Conservation (phyloP, 2,888 invertebrate genomes). For the Pyrrhosoma nymphula region DNA sequence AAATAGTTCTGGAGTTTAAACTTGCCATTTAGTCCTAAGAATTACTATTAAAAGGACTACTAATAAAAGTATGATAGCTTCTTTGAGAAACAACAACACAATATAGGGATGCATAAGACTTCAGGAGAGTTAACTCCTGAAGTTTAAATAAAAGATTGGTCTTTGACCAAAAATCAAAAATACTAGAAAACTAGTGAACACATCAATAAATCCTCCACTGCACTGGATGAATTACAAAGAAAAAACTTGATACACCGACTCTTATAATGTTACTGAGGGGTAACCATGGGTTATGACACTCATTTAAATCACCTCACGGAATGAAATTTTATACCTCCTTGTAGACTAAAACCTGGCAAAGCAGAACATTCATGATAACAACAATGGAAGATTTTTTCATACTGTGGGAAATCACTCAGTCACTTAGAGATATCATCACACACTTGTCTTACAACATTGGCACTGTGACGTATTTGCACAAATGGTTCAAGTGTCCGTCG, state of each 20-base stretch:
- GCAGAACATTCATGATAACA: conserved; percentile 40
- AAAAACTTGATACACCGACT: background rate
- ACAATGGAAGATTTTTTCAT: conserved; percentile 58
- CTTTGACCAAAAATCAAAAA: conserved; percentile 6
- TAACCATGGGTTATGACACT: conserved; percentile 47
- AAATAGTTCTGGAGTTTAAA: background rate
- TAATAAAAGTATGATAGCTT: background rate
- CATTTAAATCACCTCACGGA: background rate
- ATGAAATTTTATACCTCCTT: conserved; percentile 37
- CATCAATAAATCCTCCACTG: background rate
- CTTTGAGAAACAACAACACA: background rate
- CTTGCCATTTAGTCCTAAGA: background rate
- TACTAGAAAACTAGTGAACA: conserved; percentile 14
- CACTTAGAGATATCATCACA: background rate
- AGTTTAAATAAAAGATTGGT: conserved; percentile 6
- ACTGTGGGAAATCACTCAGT: conserved; percentile 30
- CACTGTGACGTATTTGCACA: background rate
- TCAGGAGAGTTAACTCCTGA: background rate
- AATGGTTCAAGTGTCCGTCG: conserved; percentile 24
- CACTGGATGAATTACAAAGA: background rate
- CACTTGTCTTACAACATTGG: conserved; percentile 32
- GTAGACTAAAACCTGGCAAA: conserved; percentile 25
- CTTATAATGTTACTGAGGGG: background rate
- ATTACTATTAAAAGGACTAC: background rate
- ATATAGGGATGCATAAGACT: background rate